Conservation (phyloP, 2,888 invertebrate genomes). For the Caenorhabditis sp. region DNA sequence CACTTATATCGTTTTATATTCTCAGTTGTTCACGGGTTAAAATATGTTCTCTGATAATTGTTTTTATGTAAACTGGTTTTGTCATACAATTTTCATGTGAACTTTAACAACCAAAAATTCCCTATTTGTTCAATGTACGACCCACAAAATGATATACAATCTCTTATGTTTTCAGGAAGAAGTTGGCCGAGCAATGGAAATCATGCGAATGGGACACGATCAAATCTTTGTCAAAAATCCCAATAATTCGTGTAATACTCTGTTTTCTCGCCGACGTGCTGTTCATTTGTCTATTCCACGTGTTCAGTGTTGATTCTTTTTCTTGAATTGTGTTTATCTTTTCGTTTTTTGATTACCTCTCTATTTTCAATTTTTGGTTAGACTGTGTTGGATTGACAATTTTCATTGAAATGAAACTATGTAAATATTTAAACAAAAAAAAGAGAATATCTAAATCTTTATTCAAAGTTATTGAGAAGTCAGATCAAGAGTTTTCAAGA, state of each 20-base stretch:
- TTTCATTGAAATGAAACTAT: background rate
- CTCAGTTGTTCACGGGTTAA: too few relatives aligned
- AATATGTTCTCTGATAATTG: too few relatives aligned
- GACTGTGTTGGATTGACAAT: background rate
- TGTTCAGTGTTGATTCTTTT: slow-evolving; percentile 37
- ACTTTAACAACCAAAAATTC: too few relatives aligned
- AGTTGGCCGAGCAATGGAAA: slow-evolving; percentile 66
- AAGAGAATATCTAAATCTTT: background rate
- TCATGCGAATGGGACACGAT: slow-evolving; percentile 66
- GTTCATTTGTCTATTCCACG: slow-evolving; percentile 50
- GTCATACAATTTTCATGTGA: too few relatives aligned
- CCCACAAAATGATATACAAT: too few relatives aligned
- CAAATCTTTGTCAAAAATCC: slow-evolving; percentile 54
- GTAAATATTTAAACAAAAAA: background rate
- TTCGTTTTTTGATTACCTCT: too few relatives aligned
- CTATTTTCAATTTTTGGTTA: background rate
- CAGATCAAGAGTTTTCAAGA: too few relatives aligned
- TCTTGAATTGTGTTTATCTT: background rate
- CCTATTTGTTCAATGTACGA: slow-evolving; percentile 1
- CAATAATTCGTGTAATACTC: slow-evolving; percentile 47
- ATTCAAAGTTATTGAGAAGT: too few relatives aligned
- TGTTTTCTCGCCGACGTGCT: slow-evolving; percentile 43
- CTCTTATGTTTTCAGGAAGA: slow-evolving; percentile 58
- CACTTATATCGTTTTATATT: too few relatives aligned
- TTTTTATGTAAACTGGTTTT: too few relatives aligned